phyloP scores from a whole-genome alignment of 2,797 vertebrate species.

The Carapus acus region DNA sequence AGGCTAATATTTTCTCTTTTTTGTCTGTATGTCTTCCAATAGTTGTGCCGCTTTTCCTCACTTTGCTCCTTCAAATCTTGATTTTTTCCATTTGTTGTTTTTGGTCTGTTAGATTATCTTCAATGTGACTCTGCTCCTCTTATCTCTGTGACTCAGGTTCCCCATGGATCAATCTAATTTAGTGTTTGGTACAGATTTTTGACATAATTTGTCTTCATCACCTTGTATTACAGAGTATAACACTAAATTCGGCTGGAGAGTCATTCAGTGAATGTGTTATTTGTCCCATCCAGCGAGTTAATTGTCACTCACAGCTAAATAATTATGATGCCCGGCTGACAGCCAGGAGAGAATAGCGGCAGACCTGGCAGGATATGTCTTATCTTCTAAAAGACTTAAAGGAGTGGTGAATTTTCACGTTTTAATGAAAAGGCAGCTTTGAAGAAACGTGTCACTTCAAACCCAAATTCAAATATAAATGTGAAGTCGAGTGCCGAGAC shows the following conservation, averaged over 20 bases:
- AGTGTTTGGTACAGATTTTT: constrained; percentile 41
- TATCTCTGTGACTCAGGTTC: constrained; percentile 34
- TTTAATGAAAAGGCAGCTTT: constrained; percentile 4
- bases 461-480: not conserved
- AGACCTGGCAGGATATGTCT: constrained; percentile 13
- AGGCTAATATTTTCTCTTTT: not conserved
- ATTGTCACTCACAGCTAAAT: constrained; percentile 4
- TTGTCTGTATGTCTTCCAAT: not conserved
- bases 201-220: constrained; percentile 40
- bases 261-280: constrained; percentile 13
- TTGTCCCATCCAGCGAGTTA: constrained; percentile 15
- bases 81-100: too few relatives aligned
- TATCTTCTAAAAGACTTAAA: constrained; percentile 15
- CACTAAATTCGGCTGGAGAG: constrained; percentile 15
- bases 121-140: too few relatives aligned
- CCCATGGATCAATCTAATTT: constrained; percentile 28
- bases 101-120: too few relatives aligned
- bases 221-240: constrained; percentile 35
- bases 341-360: constrained; percentile 10
- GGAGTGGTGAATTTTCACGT: constrained; percentile 4
- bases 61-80: constrained; percentile 36
- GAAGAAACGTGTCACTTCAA: constrained; percentile 4
- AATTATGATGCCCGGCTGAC: constrained; percentile 2
- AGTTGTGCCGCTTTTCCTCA: not conserved
- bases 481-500: not conserved